phyloP scores from a whole-genome alignment of 2,113 vertebrate species.

The Nycticryphes semicollaris region DNA sequence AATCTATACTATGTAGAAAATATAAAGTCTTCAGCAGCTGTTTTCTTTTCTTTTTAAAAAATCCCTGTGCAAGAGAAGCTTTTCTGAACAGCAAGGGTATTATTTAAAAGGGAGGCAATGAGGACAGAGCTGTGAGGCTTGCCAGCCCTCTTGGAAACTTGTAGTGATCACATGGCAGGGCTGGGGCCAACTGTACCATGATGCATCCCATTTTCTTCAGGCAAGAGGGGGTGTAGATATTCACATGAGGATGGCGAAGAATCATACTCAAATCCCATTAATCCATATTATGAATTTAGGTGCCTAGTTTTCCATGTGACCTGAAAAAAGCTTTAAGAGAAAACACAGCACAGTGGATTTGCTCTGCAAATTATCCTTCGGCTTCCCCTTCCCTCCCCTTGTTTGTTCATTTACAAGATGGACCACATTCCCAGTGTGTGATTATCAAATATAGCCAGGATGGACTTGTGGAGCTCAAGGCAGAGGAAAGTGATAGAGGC shows the following conservation, averaged over 20 bases:
- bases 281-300: slow-evolving; percentile 35
- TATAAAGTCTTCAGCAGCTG: not conserved
- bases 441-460: not conserved
- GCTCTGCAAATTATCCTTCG: slow-evolving; percentile 1
- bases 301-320: slow-evolving; percentile 45
- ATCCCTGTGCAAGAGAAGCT: not conserved
- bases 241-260: not conserved
- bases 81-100: not conserved
- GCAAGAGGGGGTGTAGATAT: slow-evolving; percentile 10
- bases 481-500: not conserved
- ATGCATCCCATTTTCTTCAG: not conserved
- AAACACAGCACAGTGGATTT: not conserved
- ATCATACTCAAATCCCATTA: slow-evolving; percentile 57
- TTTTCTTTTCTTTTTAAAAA: not conserved
- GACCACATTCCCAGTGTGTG: not conserved
- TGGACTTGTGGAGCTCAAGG: not conserved
- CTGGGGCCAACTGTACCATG: not conserved
- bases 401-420: not conserved
- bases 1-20: not conserved
- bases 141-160: not conserved
- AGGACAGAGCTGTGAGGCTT: not conserved
- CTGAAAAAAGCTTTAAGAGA: slow-evolving; percentile 11
- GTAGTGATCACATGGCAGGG: not conserved
- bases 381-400: not conserved
- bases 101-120: not conserved